Evolutionary conservation across 2,113 vertebrate genomes (phyloP).

Genomic region (Egretta garzetta): DNA sequence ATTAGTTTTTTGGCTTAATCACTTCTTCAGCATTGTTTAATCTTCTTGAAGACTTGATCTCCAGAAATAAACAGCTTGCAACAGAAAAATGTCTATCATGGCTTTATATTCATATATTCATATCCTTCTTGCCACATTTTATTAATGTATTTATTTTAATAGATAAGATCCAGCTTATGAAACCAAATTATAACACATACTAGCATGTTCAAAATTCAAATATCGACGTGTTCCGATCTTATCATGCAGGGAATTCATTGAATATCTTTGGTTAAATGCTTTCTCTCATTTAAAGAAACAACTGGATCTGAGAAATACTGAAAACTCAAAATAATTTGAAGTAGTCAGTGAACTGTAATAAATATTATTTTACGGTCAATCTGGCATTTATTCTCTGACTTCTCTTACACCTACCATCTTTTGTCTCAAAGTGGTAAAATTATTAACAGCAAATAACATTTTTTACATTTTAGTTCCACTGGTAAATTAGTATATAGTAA

Average conservation of each 20-base stretch:
- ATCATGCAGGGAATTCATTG: background rate
- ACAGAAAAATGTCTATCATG: background rate
- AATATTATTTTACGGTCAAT: constrained; percentile 18
- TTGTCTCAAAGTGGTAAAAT: constrained; percentile 21
- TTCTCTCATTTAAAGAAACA: constrained; percentile 29
- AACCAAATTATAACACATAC: constrained; percentile 14
- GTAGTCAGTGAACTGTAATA: constrained; percentile 32
- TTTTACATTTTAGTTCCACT: background rate
- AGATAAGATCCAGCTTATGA: constrained; percentile 48
- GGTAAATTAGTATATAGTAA: background rate
- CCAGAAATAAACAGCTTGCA: constrained; percentile 25
- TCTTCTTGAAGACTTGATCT: constrained; percentile 35
- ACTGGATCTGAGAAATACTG: background rate
- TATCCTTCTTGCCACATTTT: constrained; percentile 16
- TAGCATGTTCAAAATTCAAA: constrained; percentile 17
- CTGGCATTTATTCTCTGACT: background rate
- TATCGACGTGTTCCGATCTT: background rate
- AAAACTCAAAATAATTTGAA: constrained; percentile 18
- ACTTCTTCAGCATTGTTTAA: constrained; percentile 39
- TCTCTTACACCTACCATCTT: background rate
- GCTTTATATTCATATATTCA: constrained; percentile 55
- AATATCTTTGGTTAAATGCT: background rate
- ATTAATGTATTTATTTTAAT: constrained; percentile 47
- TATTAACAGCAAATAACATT: background rate
- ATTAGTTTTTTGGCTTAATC: constrained; percentile 56